phyloP scores from a whole-genome alignment of 2,113 vertebrate genomes.

The Urocitellus parryii region DNA sequence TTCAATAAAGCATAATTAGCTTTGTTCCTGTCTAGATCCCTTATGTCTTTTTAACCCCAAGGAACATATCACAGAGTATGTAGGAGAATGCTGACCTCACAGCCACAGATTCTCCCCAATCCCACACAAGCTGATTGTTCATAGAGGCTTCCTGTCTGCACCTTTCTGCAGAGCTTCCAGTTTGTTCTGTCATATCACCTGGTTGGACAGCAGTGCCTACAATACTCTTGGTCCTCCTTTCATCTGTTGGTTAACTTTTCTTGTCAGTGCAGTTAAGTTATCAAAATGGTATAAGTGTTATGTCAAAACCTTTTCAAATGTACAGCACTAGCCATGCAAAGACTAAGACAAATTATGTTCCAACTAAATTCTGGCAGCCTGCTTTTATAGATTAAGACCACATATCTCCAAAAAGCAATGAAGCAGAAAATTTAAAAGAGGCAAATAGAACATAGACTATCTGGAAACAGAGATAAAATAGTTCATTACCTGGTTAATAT shows the following conservation, averaged over 20 bases:
- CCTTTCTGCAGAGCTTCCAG: not conserved
- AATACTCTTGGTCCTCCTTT: not conserved
- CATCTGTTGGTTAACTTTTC: conserved; percentile 22
- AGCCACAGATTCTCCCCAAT: not conserved
- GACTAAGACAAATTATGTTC: conserved; percentile 73
- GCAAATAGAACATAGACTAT: conserved; percentile 74
- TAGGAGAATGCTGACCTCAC: not conserved
- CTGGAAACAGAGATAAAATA: conserved; percentile 79
- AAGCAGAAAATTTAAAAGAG: conserved; percentile 83
- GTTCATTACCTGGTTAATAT: conserved; percentile 81
- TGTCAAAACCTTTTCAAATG: conserved; percentile 62
- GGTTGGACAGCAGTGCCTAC: not conserved
- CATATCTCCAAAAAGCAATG: conserved; percentile 69
- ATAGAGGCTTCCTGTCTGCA: not conserved
- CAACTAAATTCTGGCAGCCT: conserved; percentile 64
- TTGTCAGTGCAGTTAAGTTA: conserved; percentile 60
- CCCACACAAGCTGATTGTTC: not conserved
- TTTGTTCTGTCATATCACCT: not conserved
- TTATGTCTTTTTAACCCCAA: not conserved
- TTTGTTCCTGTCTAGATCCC: not conserved
- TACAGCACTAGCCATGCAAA: conserved; percentile 55
- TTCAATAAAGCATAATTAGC: conserved; percentile 13
- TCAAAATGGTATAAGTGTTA: conserved; percentile 69
- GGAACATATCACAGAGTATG: not conserved
- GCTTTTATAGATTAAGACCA: conserved; percentile 68